Percentiles rank a stretch among this genome's conserved stretches.
Evolutionary conservation across 2,113 vertebrate species (phyloP).

Genomic region (Lophius piscatorius): DNA sequence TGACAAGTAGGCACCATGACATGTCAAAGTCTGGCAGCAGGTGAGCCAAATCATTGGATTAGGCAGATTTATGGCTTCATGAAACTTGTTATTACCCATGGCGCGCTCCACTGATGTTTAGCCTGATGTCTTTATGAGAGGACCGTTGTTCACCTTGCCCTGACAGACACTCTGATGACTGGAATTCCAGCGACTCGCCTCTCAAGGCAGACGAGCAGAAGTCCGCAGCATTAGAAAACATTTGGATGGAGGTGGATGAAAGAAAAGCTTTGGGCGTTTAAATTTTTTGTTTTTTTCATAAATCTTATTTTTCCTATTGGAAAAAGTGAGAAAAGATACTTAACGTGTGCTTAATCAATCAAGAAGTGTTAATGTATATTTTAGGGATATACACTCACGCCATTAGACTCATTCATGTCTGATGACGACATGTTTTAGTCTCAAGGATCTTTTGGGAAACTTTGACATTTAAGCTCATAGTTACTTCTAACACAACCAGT

Average conservation of each 20-base stretch:
- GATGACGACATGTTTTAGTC: no score
- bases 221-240: constrained; percentile 32
- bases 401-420: no score
- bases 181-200: constrained; percentile 52
- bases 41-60: constrained; percentile 81
- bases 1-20: constrained; percentile 74
- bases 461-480: no score
- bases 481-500: no score
- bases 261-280: neutral
- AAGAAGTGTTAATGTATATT: no score
- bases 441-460: no score
- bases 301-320: no score
- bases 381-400: no score
- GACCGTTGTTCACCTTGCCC: constrained; percentile 72
- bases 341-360: no score
- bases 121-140: constrained; percentile 79
- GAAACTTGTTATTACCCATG: constrained; percentile 78
- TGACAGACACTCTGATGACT: constrained; percentile 62
- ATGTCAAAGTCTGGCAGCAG: constrained; percentile 73
- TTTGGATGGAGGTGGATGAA: constrained; percentile 4
- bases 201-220: constrained; percentile 36
- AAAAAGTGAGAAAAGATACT: no score
- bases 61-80: constrained; percentile 80
- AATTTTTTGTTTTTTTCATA: no score
- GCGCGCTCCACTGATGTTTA: constrained; percentile 72